Evolutionary conservation across 2,888 invertebrate species (phyloP), one percentile per base, ranked within the genome.

Genomic region (Cremastinae sp.): DNA sequence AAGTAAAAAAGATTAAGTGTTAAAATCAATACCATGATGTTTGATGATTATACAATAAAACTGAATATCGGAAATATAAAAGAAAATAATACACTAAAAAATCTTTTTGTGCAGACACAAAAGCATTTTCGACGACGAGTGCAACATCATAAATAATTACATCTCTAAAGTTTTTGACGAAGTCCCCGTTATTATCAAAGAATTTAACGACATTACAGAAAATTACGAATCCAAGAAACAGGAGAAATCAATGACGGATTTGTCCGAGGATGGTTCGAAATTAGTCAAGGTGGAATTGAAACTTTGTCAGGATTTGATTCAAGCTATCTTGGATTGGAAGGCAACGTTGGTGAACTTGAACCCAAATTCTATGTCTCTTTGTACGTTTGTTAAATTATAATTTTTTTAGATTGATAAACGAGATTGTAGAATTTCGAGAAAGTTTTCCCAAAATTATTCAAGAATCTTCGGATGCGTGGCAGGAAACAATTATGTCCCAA

Each of bases 71-170:
- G n/a, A n/a, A n/a, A n/a, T n/a, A n/a, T n/a, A n/a, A n/a, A n/a
- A n/a, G 0, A 58, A 28, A 16, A 61, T 35, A 0, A n/a, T n/a
- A n/a, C n/a, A 41, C 2, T 9, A 41, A 41, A 41, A 41, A 41
- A 37, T 37, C 9, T n/a, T 8, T 43, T 43, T n/a, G 2, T 56
- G 10, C 45, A 82, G 82, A 56, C 59, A 75, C 51, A 70, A 75
- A 41, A 16, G 7, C 0, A 61, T 74, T 10, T 75, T 75, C 12
- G 70, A 82, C 12, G 79, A 81, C 12, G 79, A 82, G 59, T 74
- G 74, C 20, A 62, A 77, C 43, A 75, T 77, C 7, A 70, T 81
- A 0, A 72, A 68, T 62, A 79, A 77, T 12, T 78, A 78, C 51
- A 18, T 72, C n/a, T 66, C 79, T 0, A 49, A 35, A 0, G 75